These are phyloP conservation scores for Zingel zingel DNA, from an alignment of 2,113 vertebrate genomes.

Conservation along the genomic window DNA sequence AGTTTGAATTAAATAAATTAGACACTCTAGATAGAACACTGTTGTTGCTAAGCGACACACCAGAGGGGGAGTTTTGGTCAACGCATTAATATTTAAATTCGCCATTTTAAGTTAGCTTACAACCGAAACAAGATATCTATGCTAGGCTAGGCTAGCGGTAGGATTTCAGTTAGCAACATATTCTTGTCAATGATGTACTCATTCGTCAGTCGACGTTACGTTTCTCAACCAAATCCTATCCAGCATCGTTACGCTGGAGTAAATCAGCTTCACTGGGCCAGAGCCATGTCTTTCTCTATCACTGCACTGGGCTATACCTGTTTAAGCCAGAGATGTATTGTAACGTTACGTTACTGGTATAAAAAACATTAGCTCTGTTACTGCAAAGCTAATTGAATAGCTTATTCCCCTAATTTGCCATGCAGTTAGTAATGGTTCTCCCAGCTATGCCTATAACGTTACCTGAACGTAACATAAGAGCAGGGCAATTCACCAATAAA, in stretches of 20 bases:
- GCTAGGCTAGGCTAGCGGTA: not conserved
- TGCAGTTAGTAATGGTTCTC: not conserved
- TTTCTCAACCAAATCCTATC: not conserved
- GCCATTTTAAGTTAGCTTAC: not conserved
- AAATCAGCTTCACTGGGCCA: not conserved
- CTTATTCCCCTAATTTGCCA: not conserved
- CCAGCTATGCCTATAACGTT: not conserved
- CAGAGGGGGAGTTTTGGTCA: not conserved
- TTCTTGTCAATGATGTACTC: not conserved
- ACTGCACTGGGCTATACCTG: not conserved
- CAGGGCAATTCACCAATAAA: not conserved
- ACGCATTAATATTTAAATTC: slow-evolving; percentile 7
- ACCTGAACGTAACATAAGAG: not conserved
- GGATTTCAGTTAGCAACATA: not conserved
- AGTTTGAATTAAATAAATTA: not conserved
- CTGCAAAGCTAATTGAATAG: not conserved
- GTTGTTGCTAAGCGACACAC: slow-evolving; percentile 4
- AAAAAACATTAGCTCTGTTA: not conserved
- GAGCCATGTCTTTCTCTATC: no score
- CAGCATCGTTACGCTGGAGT: no score
- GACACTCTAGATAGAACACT: not conserved
- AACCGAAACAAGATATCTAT: not conserved
- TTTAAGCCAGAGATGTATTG: no score
- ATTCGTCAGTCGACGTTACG: not conserved
- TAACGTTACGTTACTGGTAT: no score